A percentile compares a stretch with the other conserved stretches of the same genome.
Conservation (phyloP, 2,113 vertebrate genomes). For the Verasper variegatus region DNA sequence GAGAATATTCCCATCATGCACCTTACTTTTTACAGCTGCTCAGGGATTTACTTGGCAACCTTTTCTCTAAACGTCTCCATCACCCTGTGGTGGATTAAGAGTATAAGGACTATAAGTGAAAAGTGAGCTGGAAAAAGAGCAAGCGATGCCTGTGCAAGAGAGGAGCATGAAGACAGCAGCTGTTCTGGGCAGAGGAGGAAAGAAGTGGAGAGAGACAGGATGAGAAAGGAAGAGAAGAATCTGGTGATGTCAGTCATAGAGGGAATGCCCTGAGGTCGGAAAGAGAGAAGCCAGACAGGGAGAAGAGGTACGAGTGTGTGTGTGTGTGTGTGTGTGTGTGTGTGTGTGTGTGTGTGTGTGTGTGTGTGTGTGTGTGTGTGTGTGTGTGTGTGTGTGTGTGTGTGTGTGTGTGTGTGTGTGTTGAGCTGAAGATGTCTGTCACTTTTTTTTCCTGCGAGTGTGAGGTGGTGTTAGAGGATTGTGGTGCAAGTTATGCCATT, state of each 20-base stretch:
- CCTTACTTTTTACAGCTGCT: conserved; percentile 10
- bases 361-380: too few relatives aligned
- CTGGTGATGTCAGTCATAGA: conserved; percentile 28
- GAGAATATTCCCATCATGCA: not conserved
- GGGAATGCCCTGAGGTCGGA: conserved; percentile 40
- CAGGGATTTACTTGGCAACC: conserved; percentile 11
- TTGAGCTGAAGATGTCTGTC: conserved; percentile 37
- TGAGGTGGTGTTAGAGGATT: conserved; percentile 8
- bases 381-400: too few relatives aligned
- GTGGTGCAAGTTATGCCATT: too few relatives aligned
- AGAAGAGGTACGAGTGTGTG: not conserved
- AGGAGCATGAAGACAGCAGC: conserved; percentile 11
- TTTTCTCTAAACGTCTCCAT: not conserved
- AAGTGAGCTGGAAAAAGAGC: not conserved
- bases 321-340: too few relatives aligned
- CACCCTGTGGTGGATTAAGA: conserved; percentile 1
- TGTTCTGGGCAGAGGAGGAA: conserved; percentile 2
- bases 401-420: conserved; percentile 2
- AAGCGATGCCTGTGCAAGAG: not conserved
- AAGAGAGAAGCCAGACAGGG: conserved; percentile 14
- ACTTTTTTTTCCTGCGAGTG: not conserved
- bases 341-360: too few relatives aligned
- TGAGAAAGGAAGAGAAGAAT: conserved; percentile 24
- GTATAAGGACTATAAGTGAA: conserved; percentile 8
- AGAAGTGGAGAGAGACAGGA: conserved; percentile 6